Percentiles rank a stretch among this genome's conserved stretches.
Conservation (phyloP, 2,113 vertebrate species). For the Silurus glanis region DNA sequence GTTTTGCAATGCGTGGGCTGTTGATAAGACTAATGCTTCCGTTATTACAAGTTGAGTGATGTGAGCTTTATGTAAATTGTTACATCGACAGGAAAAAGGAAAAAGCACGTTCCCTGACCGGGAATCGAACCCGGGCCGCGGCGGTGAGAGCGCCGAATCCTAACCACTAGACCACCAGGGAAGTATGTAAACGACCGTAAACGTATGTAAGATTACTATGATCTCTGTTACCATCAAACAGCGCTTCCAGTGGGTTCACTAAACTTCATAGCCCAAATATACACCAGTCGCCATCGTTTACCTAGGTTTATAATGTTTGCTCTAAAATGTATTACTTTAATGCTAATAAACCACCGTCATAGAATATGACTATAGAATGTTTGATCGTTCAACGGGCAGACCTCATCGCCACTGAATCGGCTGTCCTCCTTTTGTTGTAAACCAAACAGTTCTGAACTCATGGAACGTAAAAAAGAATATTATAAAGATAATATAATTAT, state of each 20-base stretch:
- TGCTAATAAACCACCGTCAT: too few species aligned
- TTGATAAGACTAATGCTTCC: background rate
- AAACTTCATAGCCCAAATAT: too few species aligned
- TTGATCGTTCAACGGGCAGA: too few species aligned
- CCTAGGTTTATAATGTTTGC: too few species aligned
- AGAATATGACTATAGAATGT: too few species aligned
- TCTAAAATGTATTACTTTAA: too few species aligned
- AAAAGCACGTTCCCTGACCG: conserved; percentile 50
- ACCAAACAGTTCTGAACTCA: background rate
- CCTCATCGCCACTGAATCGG: too few species aligned
- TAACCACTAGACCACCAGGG: conserved; percentile 64
- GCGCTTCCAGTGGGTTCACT: too few species aligned
- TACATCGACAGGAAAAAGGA: background rate
- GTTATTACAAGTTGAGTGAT: background rate
- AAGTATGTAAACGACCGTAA: background rate
- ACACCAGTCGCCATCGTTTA: too few species aligned
- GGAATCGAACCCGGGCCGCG: conserved; percentile 62
- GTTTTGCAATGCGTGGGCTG: background rate
- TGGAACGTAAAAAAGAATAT: background rate
- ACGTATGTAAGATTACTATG: too few species aligned
- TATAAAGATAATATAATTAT: too few species aligned
- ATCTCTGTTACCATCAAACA: too few species aligned
- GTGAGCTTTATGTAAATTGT: conserved; percentile 7
- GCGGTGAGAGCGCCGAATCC: conserved; percentile 63
- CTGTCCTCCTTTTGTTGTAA: background rate